phyloP scores from a whole-genome alignment of 2,113 vertebrate species.

The Odobenus rosmarus region DNA sequence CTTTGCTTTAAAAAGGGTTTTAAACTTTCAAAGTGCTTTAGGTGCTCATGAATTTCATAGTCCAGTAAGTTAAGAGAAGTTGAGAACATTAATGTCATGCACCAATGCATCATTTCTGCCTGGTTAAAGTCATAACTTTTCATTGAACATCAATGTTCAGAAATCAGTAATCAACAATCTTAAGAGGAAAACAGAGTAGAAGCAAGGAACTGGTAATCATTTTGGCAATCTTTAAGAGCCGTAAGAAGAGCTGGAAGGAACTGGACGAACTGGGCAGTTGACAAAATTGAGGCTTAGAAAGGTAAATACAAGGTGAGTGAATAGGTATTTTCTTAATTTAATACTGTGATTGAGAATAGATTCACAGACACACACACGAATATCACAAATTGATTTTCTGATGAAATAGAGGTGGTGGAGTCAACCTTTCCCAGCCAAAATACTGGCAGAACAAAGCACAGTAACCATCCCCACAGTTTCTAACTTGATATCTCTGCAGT shows the following conservation, averaged over 20 bases:
- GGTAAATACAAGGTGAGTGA: not conserved
- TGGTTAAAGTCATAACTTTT: constrained; percentile 48
- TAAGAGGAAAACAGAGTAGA: constrained; percentile 30
- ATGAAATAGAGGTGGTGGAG: not conserved
- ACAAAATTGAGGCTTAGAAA: not conserved
- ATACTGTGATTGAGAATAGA: not conserved
- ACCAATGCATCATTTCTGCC: constrained; percentile 38
- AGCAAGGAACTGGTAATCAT: not conserved
- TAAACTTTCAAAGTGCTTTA: constrained; percentile 28
- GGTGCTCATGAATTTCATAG: constrained; percentile 32
- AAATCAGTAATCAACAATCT: constrained; percentile 30
- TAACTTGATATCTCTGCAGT: not conserved
- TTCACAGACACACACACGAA: not conserved
- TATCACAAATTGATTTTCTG: constrained; percentile 20
- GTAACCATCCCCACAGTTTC: not conserved
- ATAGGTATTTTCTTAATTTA: not conserved
- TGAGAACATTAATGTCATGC: constrained; percentile 58
- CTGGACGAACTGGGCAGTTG: not conserved
- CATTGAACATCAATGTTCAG: not conserved
- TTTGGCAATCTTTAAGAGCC: not conserved
- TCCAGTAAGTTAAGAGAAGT: constrained; percentile 39
- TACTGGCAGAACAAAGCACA: not conserved
- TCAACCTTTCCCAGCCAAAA: not conserved
- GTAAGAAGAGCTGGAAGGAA: not conserved
- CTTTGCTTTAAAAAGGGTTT: not conserved